These are phyloP conservation scores for Acyrthosiphon pisum DNA, from an alignment of 1,140 invertebrate genomes.

Conservation along the genomic window DNA sequence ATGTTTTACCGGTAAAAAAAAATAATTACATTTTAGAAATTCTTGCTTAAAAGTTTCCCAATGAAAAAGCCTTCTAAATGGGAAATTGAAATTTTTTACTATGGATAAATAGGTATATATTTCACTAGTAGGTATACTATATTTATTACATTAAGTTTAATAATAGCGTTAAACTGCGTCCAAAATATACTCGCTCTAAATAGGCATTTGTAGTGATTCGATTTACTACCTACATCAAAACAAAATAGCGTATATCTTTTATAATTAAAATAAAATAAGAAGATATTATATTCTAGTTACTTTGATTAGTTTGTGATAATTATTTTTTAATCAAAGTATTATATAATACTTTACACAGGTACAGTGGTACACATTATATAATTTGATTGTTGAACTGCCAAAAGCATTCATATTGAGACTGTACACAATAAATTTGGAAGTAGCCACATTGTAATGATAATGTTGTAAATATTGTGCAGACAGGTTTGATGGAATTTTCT, in stretches of 20 bases:
- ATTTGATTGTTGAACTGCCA: background rate
- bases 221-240: background rate
- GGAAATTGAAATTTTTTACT: background rate
- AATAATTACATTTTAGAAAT: background rate
- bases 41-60: background rate
- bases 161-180: background rate
- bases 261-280: background rate
- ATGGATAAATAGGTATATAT: background rate
- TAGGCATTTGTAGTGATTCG: background rate
- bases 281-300: background rate
- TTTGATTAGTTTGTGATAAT: background rate
- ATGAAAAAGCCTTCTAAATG: background rate
- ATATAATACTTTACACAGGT: background rate
- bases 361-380: background rate
- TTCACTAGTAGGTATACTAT: background rate
- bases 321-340: background rate
- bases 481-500: background rate
- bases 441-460: background rate
- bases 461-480: background rate
- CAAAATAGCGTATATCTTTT: background rate
- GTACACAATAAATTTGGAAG: background rate
- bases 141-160: background rate
- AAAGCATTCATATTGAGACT: background rate
- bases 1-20: background rate
- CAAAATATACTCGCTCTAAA: background rate